A percentile compares a stretch with the other conserved stretches of the same genome.
These are phyloP conservation scores for Saccopteryx bilineata DNA, from an alignment of 2,113 vertebrate genomes.

Conservation along the genomic window DNA sequence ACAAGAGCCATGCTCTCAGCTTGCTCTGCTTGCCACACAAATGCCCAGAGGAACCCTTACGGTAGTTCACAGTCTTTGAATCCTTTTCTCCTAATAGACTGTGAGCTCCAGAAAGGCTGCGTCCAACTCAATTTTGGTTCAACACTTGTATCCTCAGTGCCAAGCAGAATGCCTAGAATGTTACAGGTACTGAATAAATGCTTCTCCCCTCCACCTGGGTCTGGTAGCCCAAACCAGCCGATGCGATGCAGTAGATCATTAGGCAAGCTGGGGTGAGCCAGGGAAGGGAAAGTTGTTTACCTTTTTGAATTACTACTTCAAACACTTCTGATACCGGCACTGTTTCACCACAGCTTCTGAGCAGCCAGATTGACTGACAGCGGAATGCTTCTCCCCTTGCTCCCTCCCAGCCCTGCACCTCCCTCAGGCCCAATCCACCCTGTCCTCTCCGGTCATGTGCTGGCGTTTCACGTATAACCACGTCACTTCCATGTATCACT, in stretches of 20 bases:
- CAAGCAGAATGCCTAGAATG: not conserved
- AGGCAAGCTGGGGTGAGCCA: not conserved
- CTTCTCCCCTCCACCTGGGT: not conserved
- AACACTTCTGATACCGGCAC: not conserved
- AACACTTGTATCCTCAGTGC: not conserved
- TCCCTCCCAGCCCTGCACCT: not conserved
- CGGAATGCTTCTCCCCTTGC: not conserved
- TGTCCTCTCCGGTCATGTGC: rapidly evolving
- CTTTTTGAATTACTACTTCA: not conserved
- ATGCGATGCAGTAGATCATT: not conserved
- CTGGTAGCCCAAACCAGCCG: not conserved
- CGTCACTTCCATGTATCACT: rapidly evolving
- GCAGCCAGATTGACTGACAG: not conserved
- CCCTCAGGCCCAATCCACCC: not conserved
- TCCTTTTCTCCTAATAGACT: not conserved
- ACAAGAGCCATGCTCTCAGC: not conserved
- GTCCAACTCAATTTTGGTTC: not conserved
- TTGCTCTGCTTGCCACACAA: not conserved
- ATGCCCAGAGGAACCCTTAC: not conserved
- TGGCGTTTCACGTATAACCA: not conserved
- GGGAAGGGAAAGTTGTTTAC: not conserved
- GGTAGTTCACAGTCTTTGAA: not conserved
- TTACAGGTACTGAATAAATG: not conserved
- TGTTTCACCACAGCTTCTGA: not conserved
- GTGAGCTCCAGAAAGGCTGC: not conserved